Evolutionary conservation across 2,797 vertebrate species (phyloP), one percentile per base, ranked within the genome.

Genomic region (Coendou prehensilis): DNA sequence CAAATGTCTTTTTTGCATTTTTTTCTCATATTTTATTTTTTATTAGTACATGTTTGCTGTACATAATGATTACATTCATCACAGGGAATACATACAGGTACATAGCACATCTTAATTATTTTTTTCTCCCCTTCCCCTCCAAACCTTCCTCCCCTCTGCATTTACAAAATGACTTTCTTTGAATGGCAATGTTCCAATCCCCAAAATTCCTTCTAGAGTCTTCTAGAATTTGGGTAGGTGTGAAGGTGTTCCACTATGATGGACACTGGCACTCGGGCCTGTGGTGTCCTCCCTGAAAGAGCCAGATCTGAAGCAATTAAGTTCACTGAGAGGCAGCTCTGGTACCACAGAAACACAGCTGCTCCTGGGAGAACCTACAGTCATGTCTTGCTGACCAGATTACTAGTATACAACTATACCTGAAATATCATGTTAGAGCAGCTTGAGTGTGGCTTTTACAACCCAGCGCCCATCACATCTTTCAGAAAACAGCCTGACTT

Each of bases 321-420:
- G 67, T 41, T 45, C 9, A 26, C 56, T 33, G 2, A 88, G 30
- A 69, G 59, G 22, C 50, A 76, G n/a, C 33, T 47, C 75, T 71
- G 41, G 13, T 7, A 9, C 54, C 28, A 47, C 0, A 10, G 37
- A 56, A 85, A 79, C 5, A 9, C 37, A 37, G 50, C 69, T 30
- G 15, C 50, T 87, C 33, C 93, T 50, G 1, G 20, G 4, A 88
- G 7, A 85, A 47, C 7, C 33, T 9, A 14, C 33, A 52, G n/a
- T 9, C 1, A 1, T 9, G n/a, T 85, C 5, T 28, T 41, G 22
- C 33, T 37, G 37, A 56, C 22, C 23, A 5, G 0, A 30, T 33
- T 4, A 7, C 47, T 9, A 47, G 57, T 13, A 5, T 4, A 1
- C n/a, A 18, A 7, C 75, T 84, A 18, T 78, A 18, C 50, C 3